Base-by-base conservation (phyloP, 2,797 vertebrate species). In the Novumbra hubbsi region DNA sequence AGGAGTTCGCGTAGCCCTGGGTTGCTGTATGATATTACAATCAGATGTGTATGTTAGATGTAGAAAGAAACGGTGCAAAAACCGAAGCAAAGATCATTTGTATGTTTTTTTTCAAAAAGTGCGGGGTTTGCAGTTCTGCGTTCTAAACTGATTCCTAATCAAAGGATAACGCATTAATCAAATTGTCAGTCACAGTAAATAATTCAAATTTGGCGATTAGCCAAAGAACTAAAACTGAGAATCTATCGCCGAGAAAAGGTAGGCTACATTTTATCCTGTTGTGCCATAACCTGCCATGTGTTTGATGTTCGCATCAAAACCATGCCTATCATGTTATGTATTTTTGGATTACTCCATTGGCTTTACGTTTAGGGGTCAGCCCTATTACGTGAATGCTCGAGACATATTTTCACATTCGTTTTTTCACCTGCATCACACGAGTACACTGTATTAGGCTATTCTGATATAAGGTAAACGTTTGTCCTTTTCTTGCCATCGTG, bases 11-110 rank as follows among this genome's bases (percentile, higher is more conserved):
- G 67, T 0, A 49, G 84, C 86, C 86, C 78, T 78, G 68, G 70
- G 72, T 1, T 79, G 76, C 84, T 84, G 82, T 91, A 38, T 38
- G 85, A 88, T 87, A 84, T 85, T 88, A 90, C 87, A 83, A 88
- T 93, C 93, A 92, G 94, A 94, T 94, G 91, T 93, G 92, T 83
- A 27, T n/a, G 90, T 76, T 88, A 85, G 77, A 86, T 89, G 93
- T 94, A n/a, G 65, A 87, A 91, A 81, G 52, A 55, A 60, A 27
- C 32, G 38, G 30, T 32, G 63, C 63, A 76, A 55, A 30, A n/a
- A n/a, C 52, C 52, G 21, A 19, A 17, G 30, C 19, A 15, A 45
- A 48, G 24, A 72, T 19, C 14, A 78, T 6, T 19, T 14, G 21
- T 38, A 68, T 38, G 5, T 12, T 12, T 45, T 68, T 68, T 34